Evolutionary conservation across 2,888 invertebrate genomes (phyloP), one percentile per base, ranked within the genome.

Genomic region (Empis livida): DNA sequence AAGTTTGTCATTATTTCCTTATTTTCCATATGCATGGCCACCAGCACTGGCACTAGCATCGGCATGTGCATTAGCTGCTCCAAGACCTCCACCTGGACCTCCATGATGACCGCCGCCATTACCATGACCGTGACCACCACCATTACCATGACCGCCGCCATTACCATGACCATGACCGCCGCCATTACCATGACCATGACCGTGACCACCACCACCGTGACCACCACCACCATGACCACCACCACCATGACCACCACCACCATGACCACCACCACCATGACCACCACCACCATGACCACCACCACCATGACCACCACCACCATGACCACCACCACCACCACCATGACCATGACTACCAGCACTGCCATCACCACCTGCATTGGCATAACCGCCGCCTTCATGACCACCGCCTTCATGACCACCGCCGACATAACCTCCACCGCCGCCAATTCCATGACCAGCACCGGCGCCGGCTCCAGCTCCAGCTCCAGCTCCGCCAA

Each of bases 141-240:
- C 44, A 27, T 9, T 37, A 42, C 40, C 35, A 13, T 11, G 8
- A 35, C 41, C 42, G 1, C 32, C n/a, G 10, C 41, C 43, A 43
- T 40, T 35, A 16, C 45, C 42, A 43, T 42, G 41, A 13, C 46
- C 47, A 16, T 37, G 35, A n/a, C 46, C 42, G 5, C 45, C 23
- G 8, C 47, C 45, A 45, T 31, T 14, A 9, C 47, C 52, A 35
- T 50, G 49, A 10, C 42, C 30, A 10, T 40, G 42, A n/a, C 46
- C 39, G 31, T 40, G 41, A 3, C 44, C 40, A 14, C 10, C 10
- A 13, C 17, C 41, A 15, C 1, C 45, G n/a, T n/a, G n/a, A n/a
- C n/a, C 49, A 13, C 42, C 20, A 10, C 42, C 42, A n/a, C 46
- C 39, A 37, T 40, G 41, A 3, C 42, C 40, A 14, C 5, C 10